A percentile compares a stretch with the other conserved stretches of the same genome.
Conservation (phyloP, 1,140 invertebrate genomes). For the Drosophila micromelanica region DNA sequence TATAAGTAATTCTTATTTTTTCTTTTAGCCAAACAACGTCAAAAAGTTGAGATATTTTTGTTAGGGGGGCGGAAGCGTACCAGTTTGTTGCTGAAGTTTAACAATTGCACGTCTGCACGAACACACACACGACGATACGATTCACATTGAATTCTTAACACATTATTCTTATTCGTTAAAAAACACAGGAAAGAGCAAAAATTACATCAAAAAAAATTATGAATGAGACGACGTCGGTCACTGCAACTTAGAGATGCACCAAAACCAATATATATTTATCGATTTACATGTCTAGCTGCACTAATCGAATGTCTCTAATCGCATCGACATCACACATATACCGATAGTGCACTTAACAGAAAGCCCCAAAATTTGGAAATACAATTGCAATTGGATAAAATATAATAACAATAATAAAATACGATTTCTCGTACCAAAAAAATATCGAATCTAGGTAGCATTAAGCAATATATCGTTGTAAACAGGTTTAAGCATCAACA, state of each 20-base stretch:
- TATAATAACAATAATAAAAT: too few species aligned
- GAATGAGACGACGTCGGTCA: slow-evolving; percentile 48
- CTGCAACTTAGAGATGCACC: slow-evolving; percentile 41
- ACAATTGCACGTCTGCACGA: slow-evolving; percentile 54
- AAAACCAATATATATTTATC: slow-evolving; percentile 8
- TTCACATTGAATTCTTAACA: slow-evolving; percentile 51
- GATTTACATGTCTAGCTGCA: background rate
- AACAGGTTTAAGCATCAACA: background rate
- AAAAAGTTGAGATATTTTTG: slow-evolving; percentile 29
- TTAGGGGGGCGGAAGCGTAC: slow-evolving; percentile 26
- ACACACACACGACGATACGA: slow-evolving; percentile 57
- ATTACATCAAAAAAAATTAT: slow-evolving; percentile 56
- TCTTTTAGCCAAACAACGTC: slow-evolving; percentile 20
- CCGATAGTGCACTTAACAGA: background rate
- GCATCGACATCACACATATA: background rate
- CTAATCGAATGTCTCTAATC: slow-evolving; percentile 13
- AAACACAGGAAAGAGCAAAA: slow-evolving; percentile 55
- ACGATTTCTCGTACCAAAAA: too few species aligned
- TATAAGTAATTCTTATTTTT: slow-evolving; percentile 17
- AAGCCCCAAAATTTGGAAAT: too few species aligned
- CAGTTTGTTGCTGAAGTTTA: slow-evolving; percentile 50
- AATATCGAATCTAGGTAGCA: background rate
- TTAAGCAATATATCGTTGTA: background rate
- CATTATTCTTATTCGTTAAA: slow-evolving; percentile 55
- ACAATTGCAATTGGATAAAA: too few species aligned